Evolutionary conservation across 30 jellyfish, hydroid and myxozoan genomes (phyloP).

Genomic region (Cassiopea andromeda): DNA sequence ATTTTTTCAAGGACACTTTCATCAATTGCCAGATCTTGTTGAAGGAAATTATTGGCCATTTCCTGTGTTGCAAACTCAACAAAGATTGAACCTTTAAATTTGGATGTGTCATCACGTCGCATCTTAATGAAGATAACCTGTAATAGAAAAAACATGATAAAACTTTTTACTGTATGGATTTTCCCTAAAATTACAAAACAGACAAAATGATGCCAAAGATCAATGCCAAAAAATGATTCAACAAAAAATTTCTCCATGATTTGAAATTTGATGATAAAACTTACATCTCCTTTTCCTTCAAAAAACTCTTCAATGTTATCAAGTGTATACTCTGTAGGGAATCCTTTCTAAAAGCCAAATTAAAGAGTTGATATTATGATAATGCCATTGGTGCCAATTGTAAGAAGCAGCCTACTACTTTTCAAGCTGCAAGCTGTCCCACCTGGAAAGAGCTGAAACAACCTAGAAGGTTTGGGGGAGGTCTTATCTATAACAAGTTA

Average conservation of each 20-base stretch:
- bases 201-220: neutral
- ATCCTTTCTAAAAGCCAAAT: slow-evolving; percentile 68
- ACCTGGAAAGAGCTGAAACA: too few relatives aligned
- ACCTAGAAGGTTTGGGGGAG: too few relatives aligned
- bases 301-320: slow-evolving; percentile 78
- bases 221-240: too few relatives aligned
- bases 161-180: too few relatives aligned
- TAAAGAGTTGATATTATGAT: neutral
- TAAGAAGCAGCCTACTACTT: too few relatives aligned
- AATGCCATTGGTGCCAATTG: too few relatives aligned
- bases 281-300: slow-evolving; percentile 74
- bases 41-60: slow-evolving; percentile 54
- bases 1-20: slow-evolving; percentile 50
- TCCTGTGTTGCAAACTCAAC: slow-evolving; percentile 79
- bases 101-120: slow-evolving; percentile 44
- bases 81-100: slow-evolving; percentile 84
- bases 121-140: slow-evolving; percentile 73
- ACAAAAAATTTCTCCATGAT: too few relatives aligned
- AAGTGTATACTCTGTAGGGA: slow-evolving; percentile 70
- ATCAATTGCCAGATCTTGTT: slow-evolving; percentile 50
- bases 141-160: neutral
- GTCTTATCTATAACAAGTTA: too few relatives aligned
- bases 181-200: too few relatives aligned
- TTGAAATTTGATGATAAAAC: too few relatives aligned
- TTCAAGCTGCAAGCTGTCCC: too few relatives aligned